Evolutionary conservation across 2,797 vertebrate species (phyloP), one percentile per base, ranked within the genome.

Genomic region (Mormyrops attenuatus): DNA sequence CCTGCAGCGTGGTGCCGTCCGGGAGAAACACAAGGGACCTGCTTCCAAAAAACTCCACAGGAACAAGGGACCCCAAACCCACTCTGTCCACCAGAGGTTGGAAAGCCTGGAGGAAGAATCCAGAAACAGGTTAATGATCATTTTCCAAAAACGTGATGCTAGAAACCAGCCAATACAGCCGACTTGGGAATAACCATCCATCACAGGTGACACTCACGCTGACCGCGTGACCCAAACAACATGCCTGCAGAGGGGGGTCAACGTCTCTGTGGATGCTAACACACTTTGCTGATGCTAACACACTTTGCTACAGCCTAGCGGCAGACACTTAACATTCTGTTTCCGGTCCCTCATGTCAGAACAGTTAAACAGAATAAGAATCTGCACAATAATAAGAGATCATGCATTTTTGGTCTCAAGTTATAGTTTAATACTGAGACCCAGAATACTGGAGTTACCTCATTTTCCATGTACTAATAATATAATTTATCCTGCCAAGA

Each of bases 81-180:
- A 99, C 94, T 91, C 97, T 98, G 95, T 99, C 99, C 93, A 99
- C 97, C 26, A 99, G 93, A 50, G 97, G 96, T 91, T 97, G 98
- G 92, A 98, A 99, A 82, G 95, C 95, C 99, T 99, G 94, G 91
- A 87, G 41, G 89, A 90, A 86, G n/a, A 89, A 82, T 4, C 41
- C n/a, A 49, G 22, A 6, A 26, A 80, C 44, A n/a, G 1, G 1
- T 38, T 49, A 49, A 88, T 73, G 9, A 69, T 34, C 30, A 69
- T 60, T 8, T 57, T 87, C 3, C 52, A 55, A 3, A 49, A 26
- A 38, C 15, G 0, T 8, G 8, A 49, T 85, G 9, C 47, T 22
- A 49, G 9, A 26, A 5, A 47, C n/a, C 38, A 80, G 73, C 73
- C 34, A 17, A 3, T 26, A 80, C 30, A 30, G 11, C 4, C 15